A percentile compares a stretch with the other conserved stretches of the same genome.
These are phyloP conservation scores for Metellina segmentata DNA, from an alignment of 2,888 invertebrate genomes.

Conservation along the genomic window DNA sequence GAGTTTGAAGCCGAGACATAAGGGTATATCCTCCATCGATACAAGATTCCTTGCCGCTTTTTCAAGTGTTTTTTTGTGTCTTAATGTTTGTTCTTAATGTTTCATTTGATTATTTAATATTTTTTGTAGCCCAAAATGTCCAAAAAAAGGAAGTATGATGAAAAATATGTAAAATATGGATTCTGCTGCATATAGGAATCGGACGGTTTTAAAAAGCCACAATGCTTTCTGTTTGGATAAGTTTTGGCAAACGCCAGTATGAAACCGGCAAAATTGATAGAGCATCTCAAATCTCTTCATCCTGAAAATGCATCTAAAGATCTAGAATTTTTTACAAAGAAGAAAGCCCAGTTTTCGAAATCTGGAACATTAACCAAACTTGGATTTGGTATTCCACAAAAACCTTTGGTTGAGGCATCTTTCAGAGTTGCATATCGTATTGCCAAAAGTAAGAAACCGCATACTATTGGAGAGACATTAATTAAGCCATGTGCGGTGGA, in stretches of 20 bases:
- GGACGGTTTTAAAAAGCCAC: slow-evolving; percentile 68
- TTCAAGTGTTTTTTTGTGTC: too few relatives aligned
- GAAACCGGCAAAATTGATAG: slow-evolving; percentile 74
- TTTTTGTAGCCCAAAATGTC: too few relatives aligned
- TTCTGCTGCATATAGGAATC: slow-evolving; percentile 68
- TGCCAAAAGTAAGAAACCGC: slow-evolving; percentile 63
- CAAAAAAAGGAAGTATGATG: too few relatives aligned
- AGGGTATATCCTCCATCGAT: too few relatives aligned
- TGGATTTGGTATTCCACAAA: too few relatives aligned
- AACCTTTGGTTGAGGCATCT: not conserved
- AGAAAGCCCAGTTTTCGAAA: too few relatives aligned
- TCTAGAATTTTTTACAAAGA: too few relatives aligned
- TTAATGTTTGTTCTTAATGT: too few relatives aligned
- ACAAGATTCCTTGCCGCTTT: too few relatives aligned
- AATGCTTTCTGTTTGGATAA: slow-evolving; percentile 69
- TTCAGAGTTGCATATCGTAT: slow-evolving; percentile 62
- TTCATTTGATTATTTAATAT: too few relatives aligned
- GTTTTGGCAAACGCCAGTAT: slow-evolving; percentile 69
- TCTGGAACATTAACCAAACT: too few relatives aligned
- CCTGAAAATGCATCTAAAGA: slow-evolving; percentile 19
- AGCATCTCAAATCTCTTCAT: slow-evolving; percentile 66
- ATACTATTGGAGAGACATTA: slow-evolving; percentile 68
- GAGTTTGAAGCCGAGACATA: too few relatives aligned
- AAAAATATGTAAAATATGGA: slow-evolving; percentile 36
- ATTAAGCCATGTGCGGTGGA: slow-evolving; percentile 62